Base-by-base conservation (phyloP, 1,140 invertebrate species). In the Chironomus striatipennis region DNA sequence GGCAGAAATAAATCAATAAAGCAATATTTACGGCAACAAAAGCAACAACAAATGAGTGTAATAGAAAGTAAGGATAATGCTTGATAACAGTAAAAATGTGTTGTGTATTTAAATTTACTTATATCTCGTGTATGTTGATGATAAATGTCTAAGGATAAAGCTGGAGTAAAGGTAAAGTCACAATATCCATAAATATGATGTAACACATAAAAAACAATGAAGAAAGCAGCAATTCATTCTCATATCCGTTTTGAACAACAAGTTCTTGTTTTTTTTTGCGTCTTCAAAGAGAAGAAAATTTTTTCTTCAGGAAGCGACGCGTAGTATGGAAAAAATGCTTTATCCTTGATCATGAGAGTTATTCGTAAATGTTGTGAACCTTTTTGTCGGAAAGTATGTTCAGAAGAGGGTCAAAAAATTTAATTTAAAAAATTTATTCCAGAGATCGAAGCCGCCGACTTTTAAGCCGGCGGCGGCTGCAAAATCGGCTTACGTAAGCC, bases 51-150 rank as follows among this genome's bases (percentile, higher is more conserved):
- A 34, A 34, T 34, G 24, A 34, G 1, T 34, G 24, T 34, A 34
- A 34, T 34, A 34, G 24, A 34, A 34, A 12, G 12, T 12, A 57
- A 57, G 47, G 12, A 57, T 47, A 57, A 57, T 57, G n/a, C 12
- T 57, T n/a, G 47, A 57, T 57, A 57, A 57, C 47, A 57, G 47
- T 57, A 57, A 57, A 57, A 57, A 57, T 57, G 47, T 57, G 47
- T 57, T 57, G 12, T 57, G 47, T 57, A 57, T 57, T 57, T 57
- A 57, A 57, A 57, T 57, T 57, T 57, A n/a, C 47, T 34, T 34
- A 2, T 34, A 2, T 34, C 5, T 34, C 5, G 24, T 34, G 24
- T 34, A 34, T 34, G 5, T 34, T 57, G 9, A 15, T 57, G 47
- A 57, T 57, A 57, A 57, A 57, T 57, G 47, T 57, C n/a, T n/a